Conservation (phyloP, 2,113 vertebrate genomes). For the Platycercus adscitus region DNA sequence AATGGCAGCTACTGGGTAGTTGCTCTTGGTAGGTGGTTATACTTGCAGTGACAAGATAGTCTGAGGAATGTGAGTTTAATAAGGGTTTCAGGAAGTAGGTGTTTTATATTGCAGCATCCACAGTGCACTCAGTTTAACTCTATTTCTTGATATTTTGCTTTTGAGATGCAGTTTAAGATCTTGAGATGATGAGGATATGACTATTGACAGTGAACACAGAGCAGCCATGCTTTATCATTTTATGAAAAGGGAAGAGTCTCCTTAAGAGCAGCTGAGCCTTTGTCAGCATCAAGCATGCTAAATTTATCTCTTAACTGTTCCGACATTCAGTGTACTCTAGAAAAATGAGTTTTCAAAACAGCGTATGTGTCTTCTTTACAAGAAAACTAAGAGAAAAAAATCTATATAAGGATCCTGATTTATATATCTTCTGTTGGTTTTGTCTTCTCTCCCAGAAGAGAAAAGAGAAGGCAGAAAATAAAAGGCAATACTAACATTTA, state of each 20-base stretch:
- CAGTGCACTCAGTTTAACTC: background rate
- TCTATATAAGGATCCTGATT: background rate
- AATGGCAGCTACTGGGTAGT: background rate
- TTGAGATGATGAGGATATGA: background rate
- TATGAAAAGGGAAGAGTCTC: background rate
- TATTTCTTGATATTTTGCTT: background rate
- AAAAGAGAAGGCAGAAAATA: background rate
- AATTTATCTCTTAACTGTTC: background rate
- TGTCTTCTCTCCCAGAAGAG: background rate
- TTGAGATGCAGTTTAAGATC: background rate
- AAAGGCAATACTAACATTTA: background rate
- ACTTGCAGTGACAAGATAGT: background rate
- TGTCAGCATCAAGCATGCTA: background rate
- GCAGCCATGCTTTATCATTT: background rate
- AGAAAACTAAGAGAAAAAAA: background rate
- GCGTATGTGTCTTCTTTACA: fast-evolving
- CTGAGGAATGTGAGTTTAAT: background rate
- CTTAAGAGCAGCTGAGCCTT: background rate
- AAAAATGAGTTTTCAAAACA: background rate
- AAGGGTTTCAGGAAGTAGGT: background rate
- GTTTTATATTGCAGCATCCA: background rate
- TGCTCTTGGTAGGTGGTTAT: background rate
- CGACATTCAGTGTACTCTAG: fast-evolving
- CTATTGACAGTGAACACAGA: background rate
- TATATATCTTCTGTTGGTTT: background rate